Conservation (phyloP, 2,888 invertebrate genomes). For the Nomada lathburiana region DNA sequence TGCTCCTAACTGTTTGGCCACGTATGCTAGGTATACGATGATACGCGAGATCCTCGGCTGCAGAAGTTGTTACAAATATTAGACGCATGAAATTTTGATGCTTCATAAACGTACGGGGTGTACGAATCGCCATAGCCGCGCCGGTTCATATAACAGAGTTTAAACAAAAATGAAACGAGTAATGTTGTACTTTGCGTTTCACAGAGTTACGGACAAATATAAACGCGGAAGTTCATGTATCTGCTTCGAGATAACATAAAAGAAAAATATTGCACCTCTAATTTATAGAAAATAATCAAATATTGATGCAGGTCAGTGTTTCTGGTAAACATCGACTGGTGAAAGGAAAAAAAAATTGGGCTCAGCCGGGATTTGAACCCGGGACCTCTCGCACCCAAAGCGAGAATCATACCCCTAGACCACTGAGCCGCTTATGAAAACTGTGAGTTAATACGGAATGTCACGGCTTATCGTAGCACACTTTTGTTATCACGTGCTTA, state of each 20-base stretch:
- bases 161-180: no score
- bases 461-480: neutral
- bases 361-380: constrained; percentile 84
- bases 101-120: neutral
- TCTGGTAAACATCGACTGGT: no score
- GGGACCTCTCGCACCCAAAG: constrained; percentile 91
- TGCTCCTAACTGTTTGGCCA: constrained; percentile 7
- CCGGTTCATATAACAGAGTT: no score
- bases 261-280: neutral
- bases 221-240: no score
- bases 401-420: constrained; percentile 91
- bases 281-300: neutral
- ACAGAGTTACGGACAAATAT: no score
- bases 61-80: neutral
- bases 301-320: no score
- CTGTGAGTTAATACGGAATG: neutral
- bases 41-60: constrained; percentile 16
- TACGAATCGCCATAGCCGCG: neutral
- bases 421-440: constrained; percentile 80
- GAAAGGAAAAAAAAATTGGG: constrained; percentile 74
- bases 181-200: no score
- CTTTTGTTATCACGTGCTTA: constrained; percentile 10
- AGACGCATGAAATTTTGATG: neutral
- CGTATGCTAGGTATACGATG: constrained; percentile 38
- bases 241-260: no score